Evolutionary conservation across 2,797 vertebrate species (phyloP).

Genomic region (Scomberomorus guttatus): DNA sequence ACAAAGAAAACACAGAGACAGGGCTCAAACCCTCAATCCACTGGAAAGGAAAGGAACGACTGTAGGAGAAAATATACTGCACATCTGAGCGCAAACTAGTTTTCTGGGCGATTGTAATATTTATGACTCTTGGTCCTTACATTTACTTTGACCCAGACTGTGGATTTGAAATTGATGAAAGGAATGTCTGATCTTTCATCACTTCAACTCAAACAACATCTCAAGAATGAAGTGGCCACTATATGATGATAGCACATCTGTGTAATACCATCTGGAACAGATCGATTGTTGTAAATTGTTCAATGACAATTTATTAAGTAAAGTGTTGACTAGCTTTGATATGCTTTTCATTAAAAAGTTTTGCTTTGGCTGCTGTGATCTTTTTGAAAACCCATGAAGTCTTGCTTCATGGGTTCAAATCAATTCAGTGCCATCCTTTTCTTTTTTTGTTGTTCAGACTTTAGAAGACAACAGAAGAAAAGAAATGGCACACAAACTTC

Average conservation of each 20-base stretch:
- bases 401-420: too few relatives aligned
- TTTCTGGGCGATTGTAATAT: slow-evolving; percentile 55
- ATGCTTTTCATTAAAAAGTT: slow-evolving; percentile 10
- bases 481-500: slow-evolving; percentile 3
- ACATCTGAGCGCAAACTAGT: slow-evolving; percentile 10
- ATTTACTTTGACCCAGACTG: slow-evolving; percentile 29
- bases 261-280: slow-evolving; percentile 34
- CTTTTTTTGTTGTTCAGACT: slow-evolving; percentile 2
- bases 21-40: slow-evolving; percentile 33
- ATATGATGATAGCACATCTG: background rate
- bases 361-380: background rate
- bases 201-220: slow-evolving; percentile 8
- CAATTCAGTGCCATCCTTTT: slow-evolving; percentile 4
- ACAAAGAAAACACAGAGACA: slow-evolving; percentile 63
- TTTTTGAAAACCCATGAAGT: background rate
- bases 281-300: slow-evolving; percentile 15
- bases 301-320: slow-evolving; percentile 27
- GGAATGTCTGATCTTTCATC: slow-evolving; percentile 13
- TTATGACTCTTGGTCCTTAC: slow-evolving; percentile 29
- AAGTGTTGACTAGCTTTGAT: slow-evolving; percentile 16
- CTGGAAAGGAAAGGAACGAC: background rate
- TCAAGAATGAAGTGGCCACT: background rate
- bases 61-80: background rate
- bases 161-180: slow-evolving; percentile 37
- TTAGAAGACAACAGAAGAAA: background rate